Percentiles rank a stretch among this genome's conserved stretches.
These are phyloP conservation scores for Dorcus hopei DNA, from an alignment of 2,888 invertebrate species.

Conservation along the genomic window DNA sequence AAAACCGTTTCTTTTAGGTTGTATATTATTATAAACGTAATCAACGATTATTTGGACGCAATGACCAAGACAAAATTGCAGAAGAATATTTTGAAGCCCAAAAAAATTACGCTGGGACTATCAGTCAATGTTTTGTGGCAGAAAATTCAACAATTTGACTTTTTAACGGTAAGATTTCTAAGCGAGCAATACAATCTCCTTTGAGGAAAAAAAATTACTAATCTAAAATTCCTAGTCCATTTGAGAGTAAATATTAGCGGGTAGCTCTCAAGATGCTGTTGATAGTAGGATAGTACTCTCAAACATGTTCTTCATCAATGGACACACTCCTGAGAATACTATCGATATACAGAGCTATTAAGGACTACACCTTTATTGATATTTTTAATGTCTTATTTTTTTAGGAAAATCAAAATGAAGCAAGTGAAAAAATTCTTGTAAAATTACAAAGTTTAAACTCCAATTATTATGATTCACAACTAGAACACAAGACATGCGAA, in stretches of 20 bases:
- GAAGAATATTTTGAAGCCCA: constrained; percentile 12
- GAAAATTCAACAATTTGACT: constrained; percentile 7
- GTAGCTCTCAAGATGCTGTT: no score
- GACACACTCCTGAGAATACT: no score
- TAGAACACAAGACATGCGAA: not conserved
- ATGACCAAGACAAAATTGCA: constrained; percentile 5
- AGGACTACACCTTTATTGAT: no score
- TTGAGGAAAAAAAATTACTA: no score
- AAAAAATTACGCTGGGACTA: constrained; percentile 13
- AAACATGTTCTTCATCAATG: no score
- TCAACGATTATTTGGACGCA: constrained; percentile 6
- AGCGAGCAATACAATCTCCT: not conserved
- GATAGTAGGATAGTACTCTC: no score
- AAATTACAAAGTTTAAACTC: not conserved
- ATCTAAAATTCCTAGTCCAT: no score
- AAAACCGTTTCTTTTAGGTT: constrained; percentile 7
- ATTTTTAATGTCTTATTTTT: not conserved
- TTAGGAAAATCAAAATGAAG: not conserved
- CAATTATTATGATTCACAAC: not conserved
- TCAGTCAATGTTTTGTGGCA: constrained; percentile 9
- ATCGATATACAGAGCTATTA: no score
- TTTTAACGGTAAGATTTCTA: not conserved
- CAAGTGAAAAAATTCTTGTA: not conserved
- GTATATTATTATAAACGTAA: constrained; percentile 13
- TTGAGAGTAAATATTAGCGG: no score